Evolutionary conservation across 1,140 invertebrate genomes (phyloP), one percentile per base, ranked within the genome.

Genomic region (Uloborus diversus): DNA sequence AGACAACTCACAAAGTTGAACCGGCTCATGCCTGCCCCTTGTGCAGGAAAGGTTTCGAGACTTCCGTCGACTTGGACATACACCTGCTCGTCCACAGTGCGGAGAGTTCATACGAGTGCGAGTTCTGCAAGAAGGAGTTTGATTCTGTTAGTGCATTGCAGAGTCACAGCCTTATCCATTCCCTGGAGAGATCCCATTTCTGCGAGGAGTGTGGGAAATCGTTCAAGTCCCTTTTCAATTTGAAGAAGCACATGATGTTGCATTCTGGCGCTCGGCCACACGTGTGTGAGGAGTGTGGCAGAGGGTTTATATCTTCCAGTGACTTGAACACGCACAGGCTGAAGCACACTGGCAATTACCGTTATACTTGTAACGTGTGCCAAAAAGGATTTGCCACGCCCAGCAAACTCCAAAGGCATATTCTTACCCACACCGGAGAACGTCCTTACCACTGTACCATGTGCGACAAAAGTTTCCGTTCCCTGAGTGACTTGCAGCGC

Each of bases 31-130:
- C 4, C 9, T 69, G 66, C 32, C 14, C 51, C 20, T 4, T 69
- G 4, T 69, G 66, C 13, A 49, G 56, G 9, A 69, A 69, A 53
- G 37, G 28, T 17, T 69, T 69, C 28, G 35, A 28, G 2, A 20
- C 23, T 28, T 17, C n/a, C 20, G 33, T n/a, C 25, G 20, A 28
- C 9, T 23, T 69, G 13, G 20, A 32, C 14, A 32, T 9, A 3
- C 66, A 69, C 69, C 25, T 4, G n/a, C 20, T 51, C 27, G 91
- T 91, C 35, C 66, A 69, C 23, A 20, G 33, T 17, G 32, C 28
- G 9, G 49, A 57, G 13, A 70, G 37, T 17, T 32, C 53, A 13
- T 57, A 25, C 14, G 25, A 11, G 4, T 70, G 68, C 37, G 17
- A 57, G 14, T 7, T 70, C 3, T 70, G 68, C 32, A 14, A 37